Evolutionary conservation across 2,888 invertebrate species (phyloP).

Genomic region (Iselma pallidipennis): DNA sequence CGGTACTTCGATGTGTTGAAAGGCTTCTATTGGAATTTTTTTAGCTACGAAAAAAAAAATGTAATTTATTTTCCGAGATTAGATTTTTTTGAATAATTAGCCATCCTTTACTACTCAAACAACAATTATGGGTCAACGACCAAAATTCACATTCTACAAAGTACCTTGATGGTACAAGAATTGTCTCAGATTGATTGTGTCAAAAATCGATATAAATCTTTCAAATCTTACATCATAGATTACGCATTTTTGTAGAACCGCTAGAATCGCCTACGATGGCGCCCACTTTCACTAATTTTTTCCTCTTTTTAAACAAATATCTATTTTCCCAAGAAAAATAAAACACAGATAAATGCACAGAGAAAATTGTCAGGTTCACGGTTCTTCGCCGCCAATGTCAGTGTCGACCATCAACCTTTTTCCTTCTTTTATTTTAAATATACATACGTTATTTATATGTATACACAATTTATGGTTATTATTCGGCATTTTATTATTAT

Average conservation of each 20-base stretch:
- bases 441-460: no score
- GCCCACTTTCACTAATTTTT: conserved; percentile 25
- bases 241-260: background rate
- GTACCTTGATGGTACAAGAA: background rate
- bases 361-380: conserved; percentile 15
- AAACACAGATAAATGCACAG: conserved; percentile 15
- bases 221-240: background rate
- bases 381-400: conserved; percentile 18
- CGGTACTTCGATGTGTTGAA: no score
- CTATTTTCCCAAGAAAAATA: no score
- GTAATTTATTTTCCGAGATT: no score
- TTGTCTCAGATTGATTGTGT: background rate
- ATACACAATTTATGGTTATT: background rate
- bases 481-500: background rate
- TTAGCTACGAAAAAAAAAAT: no score
- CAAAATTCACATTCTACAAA: no score
- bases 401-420: conserved; percentile 22
- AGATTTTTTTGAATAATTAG: no score
- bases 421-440: background rate
- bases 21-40: no score
- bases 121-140: background rate
- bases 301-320: background rate
- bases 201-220: background rate
- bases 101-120: no score
- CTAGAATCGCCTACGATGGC: conserved; percentile 19